These are phyloP conservation scores for Perdix hodgsoniae DNA, from an alignment of 2,797 vertebrate species.

Conservation along the genomic window DNA sequence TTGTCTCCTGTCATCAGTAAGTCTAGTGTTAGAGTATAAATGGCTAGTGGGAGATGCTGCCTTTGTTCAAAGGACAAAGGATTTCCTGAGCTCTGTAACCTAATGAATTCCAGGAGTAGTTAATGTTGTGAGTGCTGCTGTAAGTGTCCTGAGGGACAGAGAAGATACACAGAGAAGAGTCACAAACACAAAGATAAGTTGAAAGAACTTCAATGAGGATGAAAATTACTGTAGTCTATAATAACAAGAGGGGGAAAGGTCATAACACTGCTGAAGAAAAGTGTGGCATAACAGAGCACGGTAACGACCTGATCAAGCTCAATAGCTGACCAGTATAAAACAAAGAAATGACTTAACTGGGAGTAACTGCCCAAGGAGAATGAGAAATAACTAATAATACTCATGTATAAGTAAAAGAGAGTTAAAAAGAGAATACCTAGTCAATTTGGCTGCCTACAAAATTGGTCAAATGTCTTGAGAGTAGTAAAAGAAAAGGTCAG, in stretches of 20 bases:
- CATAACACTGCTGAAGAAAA: background rate
- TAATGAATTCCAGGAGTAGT: constrained; percentile 24
- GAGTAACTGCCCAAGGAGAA: background rate
- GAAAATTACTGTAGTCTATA: constrained; percentile 11
- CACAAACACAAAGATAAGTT: background rate
- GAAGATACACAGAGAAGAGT: background rate
- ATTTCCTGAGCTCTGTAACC: background rate
- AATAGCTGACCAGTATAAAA: background rate
- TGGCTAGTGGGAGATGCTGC: background rate
- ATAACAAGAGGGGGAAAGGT: background rate
- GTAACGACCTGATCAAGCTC: background rate
- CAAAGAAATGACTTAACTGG: background rate
- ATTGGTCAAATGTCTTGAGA: background rate
- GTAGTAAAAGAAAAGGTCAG: background rate
- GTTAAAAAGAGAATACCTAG: background rate
- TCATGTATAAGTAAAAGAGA: background rate
- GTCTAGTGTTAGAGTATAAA: background rate
- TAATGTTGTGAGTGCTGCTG: background rate
- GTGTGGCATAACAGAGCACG: background rate
- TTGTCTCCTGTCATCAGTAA: background rate
- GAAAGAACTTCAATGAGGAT: background rate
- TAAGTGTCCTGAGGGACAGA: background rate
- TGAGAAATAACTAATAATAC: background rate
- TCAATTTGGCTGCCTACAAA: background rate
- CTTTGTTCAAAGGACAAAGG: constrained; percentile 7